phyloP scores from a whole-genome alignment of 2,888 invertebrate species.

The Amphipoea oculea region DNA sequence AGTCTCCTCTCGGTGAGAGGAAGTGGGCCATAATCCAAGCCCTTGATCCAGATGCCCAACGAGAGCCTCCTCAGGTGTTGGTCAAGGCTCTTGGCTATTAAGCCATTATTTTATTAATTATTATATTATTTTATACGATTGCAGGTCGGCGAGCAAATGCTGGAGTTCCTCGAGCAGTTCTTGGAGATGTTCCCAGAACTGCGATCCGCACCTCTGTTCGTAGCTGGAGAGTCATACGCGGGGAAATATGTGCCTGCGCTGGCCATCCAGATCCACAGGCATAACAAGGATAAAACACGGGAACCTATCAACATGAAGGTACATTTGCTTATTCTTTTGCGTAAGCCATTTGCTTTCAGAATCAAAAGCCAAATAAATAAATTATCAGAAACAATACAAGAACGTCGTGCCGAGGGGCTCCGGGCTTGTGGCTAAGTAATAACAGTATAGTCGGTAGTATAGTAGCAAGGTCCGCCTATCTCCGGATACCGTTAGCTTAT shows the following conservation, averaged over 20 bases:
- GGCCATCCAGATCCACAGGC: conserved; percentile 78
- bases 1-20: too few relatives aligned
- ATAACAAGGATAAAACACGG: conserved; percentile 50
- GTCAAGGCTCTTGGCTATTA: too few relatives aligned
- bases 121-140: conserved; percentile 16
- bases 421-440: not conserved
- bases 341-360: not conserved
- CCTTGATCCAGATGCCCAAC: too few relatives aligned
- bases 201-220: conserved; percentile 88
- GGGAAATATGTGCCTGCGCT: conserved; percentile 89
- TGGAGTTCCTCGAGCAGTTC: conserved; percentile 88
- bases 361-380: not conserved
- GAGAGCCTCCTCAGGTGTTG: too few relatives aligned
- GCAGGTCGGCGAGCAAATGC: conserved; percentile 86
- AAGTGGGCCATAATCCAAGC: too few relatives aligned
- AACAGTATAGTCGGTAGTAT: not conserved
- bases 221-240: conserved; percentile 91
- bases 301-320: conserved; percentile 82
- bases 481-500: not conserved
- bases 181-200: conserved; percentile 89
- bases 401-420: not conserved
- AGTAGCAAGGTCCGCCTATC: not conserved
- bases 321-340: not conserved
- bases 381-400: not conserved
- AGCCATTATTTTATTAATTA: not conserved